phyloP scores from a whole-genome alignment of 2,797 vertebrate genomes.

The Orestias chungarensis region DNA sequence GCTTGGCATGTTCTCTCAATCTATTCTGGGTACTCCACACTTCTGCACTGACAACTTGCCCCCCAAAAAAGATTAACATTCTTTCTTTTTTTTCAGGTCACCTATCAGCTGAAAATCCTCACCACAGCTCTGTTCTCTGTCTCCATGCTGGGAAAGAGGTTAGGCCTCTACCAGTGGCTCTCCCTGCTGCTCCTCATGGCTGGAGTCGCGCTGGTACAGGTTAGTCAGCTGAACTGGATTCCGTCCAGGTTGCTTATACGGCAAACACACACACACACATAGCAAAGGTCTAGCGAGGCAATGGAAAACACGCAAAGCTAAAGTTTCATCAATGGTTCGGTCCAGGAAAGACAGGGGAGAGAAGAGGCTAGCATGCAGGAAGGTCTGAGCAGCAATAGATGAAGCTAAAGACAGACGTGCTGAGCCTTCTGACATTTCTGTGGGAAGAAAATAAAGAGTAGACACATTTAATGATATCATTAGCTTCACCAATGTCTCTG shows the following conservation, averaged over 20 bases:
- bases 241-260: background rate
- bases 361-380: background rate
- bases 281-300: too few relatives aligned
- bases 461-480: background rate
- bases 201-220: constrained; percentile 94
- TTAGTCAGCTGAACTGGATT: constrained; percentile 44
- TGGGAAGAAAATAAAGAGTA: background rate
- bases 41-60: background rate
- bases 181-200: constrained; percentile 91
- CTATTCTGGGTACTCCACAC: too few relatives aligned
- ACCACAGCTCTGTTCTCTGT: constrained; percentile 97
- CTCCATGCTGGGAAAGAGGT: constrained; percentile 90
- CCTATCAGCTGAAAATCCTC: constrained; percentile 97
- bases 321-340: too few relatives aligned
- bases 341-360: background rate
- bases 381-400: background rate
- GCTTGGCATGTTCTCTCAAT: too few relatives aligned
- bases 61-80: background rate
- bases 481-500: background rate
- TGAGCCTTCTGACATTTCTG: background rate
- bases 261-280: background rate
- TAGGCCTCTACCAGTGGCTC: constrained; percentile 92
- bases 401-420: background rate
- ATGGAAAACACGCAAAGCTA: too few relatives aligned
- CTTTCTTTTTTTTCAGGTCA: constrained; percentile 82